Evolutionary conservation across 1,140 invertebrate species (phyloP), one percentile per base, ranked within the genome.

Genomic region (Listronotus bonariensis): DNA sequence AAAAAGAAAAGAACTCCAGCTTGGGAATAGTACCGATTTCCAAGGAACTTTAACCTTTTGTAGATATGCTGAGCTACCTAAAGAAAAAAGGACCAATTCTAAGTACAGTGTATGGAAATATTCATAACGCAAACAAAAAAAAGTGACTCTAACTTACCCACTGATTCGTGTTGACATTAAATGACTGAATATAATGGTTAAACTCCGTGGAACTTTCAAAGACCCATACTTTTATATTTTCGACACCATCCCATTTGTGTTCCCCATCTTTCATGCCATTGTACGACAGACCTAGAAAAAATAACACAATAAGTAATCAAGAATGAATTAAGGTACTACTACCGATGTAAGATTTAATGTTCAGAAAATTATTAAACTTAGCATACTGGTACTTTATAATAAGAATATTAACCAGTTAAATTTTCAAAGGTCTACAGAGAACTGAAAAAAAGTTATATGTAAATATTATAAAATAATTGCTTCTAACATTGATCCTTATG

Each of bases 141-240:
- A 20, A 4, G 20, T n/a, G 0, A n/a, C 15, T n/a, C 6, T 2
- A 2, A 48, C 52, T 36, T 26, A 56, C 90, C 92, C 95, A 98
- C 20, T 88, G 82, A 80, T 97, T 98, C 0, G 96, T 97, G 74
- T 96, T 96, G 48, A 90, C 91, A 77, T 97, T 98, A 76, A 97
- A 97, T 10, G 92, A 91, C 58, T 86, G 80, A 48, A 97, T 92
- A 71, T 94, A 89, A 71, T 95, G 88, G 57, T 88, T 87, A 79
- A 96, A 93, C 43, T 88, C 88, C 3, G 87, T 88, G 5, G 89
- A 86, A 26, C 84, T 87, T 80, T 96, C 94, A 74, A 92, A 92
- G 0, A 86, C 80, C 26, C 78, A 72, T 1, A 97, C 72, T 69
- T 91, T 87, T 0, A 97, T 89, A 78, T 98, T 98, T 53, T 87